Percentiles rank a stretch among this genome's conserved stretches.
Evolutionary conservation across 1,140 invertebrate species (phyloP).

Genomic region (Asbolus verrucosus): DNA sequence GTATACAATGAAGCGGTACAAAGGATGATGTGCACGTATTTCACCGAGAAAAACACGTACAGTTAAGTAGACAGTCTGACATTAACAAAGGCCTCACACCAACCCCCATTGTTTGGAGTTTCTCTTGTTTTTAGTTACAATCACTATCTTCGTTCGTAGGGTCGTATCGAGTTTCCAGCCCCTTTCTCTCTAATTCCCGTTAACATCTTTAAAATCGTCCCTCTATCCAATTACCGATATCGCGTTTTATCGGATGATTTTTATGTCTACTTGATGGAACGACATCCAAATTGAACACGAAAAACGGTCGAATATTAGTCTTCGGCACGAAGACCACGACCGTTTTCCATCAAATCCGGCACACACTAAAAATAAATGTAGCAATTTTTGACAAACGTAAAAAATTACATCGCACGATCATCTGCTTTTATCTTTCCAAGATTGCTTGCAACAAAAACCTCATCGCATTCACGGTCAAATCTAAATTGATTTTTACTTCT

Average conservation of each 20-base stretch:
- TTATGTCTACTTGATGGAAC: not conserved
- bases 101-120: conserved; percentile 40
- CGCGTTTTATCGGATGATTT: conserved; percentile 10
- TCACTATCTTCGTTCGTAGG: conserved; percentile 38
- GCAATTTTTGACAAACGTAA: too few relatives aligned
- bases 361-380: too few relatives aligned
- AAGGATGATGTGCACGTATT: conserved; percentile 40
- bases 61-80: conserved; percentile 45
- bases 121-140: conserved; percentile 46
- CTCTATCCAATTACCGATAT: conserved; percentile 18
- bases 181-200: conserved; percentile 16
- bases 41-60: conserved; percentile 43
- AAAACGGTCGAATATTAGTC: too few relatives aligned
- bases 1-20: conserved; percentile 41
- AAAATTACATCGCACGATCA: too few relatives aligned
- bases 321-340: too few relatives aligned
- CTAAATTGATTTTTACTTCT: too few relatives aligned
- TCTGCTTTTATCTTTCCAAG: too few relatives aligned
- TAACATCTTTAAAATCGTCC: conserved; percentile 17
- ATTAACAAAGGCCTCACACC: conserved; percentile 42
- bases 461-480: too few relatives aligned
- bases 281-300: not conserved
- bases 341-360: too few relatives aligned
- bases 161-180: conserved; percentile 36
- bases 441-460: too few relatives aligned